Evolutionary conservation across 2,888 invertebrate genomes (phyloP).

Genomic region (Tupiocoris notatus): DNA sequence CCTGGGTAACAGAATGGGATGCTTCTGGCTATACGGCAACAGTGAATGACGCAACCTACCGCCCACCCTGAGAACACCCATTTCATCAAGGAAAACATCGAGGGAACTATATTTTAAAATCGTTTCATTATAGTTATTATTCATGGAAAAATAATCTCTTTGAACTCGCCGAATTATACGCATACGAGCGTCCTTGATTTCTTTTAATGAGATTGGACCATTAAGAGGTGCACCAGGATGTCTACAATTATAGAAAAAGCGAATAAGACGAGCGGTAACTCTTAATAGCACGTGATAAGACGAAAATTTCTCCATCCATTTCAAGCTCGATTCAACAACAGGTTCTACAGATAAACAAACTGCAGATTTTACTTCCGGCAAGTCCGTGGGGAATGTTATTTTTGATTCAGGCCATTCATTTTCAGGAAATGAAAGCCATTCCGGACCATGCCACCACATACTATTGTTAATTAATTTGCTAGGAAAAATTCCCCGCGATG

Average conservation of each 20-base stretch:
- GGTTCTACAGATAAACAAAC: not conserved
- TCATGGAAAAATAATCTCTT: not conserved
- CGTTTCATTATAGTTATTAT: not conserved
- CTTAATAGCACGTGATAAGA: not conserved
- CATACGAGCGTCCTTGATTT: not conserved
- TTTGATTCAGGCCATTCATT: not conserved
- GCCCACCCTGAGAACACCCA: constrained; percentile 33
- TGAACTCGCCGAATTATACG: not conserved
- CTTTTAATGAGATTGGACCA: not conserved
- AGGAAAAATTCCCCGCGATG: constrained; percentile 43
- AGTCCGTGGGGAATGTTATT: not conserved
- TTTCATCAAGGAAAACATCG: not conserved
- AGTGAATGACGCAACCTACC: constrained; percentile 21
- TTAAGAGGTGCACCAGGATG: not conserved
- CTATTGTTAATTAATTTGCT: not conserved
- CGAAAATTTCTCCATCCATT: not conserved
- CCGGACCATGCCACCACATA: constrained; percentile 43
- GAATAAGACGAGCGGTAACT: not conserved
- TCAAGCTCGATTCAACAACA: not conserved
- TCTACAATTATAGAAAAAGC: not conserved
- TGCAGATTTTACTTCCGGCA: not conserved
- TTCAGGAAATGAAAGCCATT: not conserved
- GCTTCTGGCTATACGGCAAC: not conserved
- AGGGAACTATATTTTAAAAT: not conserved
- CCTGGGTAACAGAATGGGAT: not conserved